Conservation (phyloP, 2,888 invertebrate species). For the Limnephilus rhombicus region DNA sequence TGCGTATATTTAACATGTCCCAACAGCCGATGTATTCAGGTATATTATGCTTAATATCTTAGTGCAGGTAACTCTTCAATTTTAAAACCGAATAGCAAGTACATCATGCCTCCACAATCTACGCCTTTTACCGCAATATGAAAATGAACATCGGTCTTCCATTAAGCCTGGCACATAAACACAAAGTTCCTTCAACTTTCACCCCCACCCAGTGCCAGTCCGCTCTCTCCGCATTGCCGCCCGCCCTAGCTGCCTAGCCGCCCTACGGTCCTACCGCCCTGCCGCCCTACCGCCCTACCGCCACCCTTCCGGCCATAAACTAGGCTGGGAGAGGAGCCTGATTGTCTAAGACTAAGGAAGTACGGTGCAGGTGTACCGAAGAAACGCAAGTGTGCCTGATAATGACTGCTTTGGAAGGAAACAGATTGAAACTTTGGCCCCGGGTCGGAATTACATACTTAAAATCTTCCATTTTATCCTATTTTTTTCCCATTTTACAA, state of each 20-base stretch:
- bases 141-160: constrained; percentile 36
- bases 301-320: constrained; percentile 33
- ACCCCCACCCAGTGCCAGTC: constrained; percentile 27
- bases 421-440: background rate
- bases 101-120: background rate
- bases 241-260: background rate
- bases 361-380: background rate
- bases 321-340: constrained; percentile 15
- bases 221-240: background rate
- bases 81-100: background rate
- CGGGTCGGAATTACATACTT: background rate
- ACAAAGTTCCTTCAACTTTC: constrained; percentile 40
- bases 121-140: constrained; percentile 16
- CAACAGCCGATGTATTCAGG: background rate
- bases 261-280: background rate
- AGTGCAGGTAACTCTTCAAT: background rate
- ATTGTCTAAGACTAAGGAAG: constrained; percentile 21
- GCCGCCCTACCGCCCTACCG: background rate
- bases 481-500: background rate
- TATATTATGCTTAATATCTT: background rate
- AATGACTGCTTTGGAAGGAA: constrained; percentile 5
- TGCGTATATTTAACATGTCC: background rate
- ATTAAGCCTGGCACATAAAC: constrained; percentile 43
- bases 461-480: background rate
- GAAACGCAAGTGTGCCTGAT: background rate